phyloP scores from a whole-genome alignment of 2,113 vertebrate genomes.

The Dermatemys mawii region DNA sequence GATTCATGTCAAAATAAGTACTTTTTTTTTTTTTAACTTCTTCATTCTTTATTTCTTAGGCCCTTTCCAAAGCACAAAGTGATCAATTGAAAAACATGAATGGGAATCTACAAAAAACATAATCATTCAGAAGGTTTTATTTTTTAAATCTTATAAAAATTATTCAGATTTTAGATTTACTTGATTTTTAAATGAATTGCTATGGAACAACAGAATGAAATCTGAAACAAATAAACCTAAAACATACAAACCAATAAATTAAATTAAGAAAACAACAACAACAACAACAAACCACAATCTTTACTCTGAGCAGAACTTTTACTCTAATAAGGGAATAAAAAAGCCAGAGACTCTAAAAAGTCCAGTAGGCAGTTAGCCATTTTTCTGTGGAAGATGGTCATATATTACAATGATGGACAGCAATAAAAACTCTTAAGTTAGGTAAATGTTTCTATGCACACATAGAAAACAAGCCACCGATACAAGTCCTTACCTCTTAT shows the following conservation, averaged over 20 bases:
- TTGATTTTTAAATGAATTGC: not conserved
- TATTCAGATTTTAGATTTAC: rapidly evolving
- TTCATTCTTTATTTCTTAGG: not conserved
- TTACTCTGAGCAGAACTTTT: not conserved
- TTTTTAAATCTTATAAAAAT: not conserved
- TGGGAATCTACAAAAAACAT: not conserved
- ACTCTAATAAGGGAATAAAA: not conserved
- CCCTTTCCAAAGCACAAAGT: not conserved
- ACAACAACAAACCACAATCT: too few species aligned
- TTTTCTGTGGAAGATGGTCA: not conserved
- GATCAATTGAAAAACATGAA: not conserved
- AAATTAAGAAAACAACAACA: not conserved
- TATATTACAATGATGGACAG: not conserved
- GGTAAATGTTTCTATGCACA: not conserved
- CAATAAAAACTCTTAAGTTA: not conserved
- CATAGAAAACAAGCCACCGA: not conserved
- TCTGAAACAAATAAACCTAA: not conserved
- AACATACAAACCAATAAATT: not conserved
- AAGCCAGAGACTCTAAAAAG: not conserved
- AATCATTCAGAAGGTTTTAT: not conserved
- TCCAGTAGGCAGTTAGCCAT: not conserved
- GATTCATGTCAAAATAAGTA: not conserved
- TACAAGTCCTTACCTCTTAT: not conserved
- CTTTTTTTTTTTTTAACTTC: not conserved
- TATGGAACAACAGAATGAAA: not conserved